phyloP scores from a whole-genome alignment of 2,888 invertebrate genomes.

The Hirudinaria manillensis region DNA sequence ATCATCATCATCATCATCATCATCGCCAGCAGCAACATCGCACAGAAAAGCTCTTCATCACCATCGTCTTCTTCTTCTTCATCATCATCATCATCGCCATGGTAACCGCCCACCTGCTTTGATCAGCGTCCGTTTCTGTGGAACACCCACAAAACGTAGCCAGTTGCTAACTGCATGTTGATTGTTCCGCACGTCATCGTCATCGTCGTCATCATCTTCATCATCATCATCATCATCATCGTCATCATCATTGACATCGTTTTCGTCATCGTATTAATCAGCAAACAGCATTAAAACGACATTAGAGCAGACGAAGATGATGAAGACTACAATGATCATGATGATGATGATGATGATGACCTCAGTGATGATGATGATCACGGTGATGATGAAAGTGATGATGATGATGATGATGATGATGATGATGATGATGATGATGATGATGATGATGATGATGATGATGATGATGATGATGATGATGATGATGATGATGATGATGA shows the following conservation, averaged over 20 bases:
- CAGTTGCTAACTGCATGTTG: no score
- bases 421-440: background rate
- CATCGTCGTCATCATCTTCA: slow-evolving; percentile 21
- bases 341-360: no score
- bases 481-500: background rate
- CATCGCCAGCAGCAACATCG: no score
- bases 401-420: slow-evolving; percentile 13
- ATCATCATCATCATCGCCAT: background rate
- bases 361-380: no score
- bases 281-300: no score
- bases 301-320: no score
- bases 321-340: no score
- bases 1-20: slow-evolving; percentile 28
- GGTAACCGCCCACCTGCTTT: no score
- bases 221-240: slow-evolving; percentile 25
- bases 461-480: background rate
- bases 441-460: slow-evolving; percentile 14
- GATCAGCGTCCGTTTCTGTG: no score
- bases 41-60: no score
- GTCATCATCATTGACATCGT: slow-evolving; percentile 16
- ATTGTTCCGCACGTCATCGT: slow-evolving; percentile 13
- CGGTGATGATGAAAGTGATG: no score
- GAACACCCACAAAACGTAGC: no score
- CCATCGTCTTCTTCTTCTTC: slow-evolving; percentile 22
- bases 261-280: slow-evolving; percentile 20